Percentiles rank a stretch among this genome's conserved stretches.
phyloP scores from a whole-genome alignment of 2,113 vertebrate genomes.

The Indri indri region DNA sequence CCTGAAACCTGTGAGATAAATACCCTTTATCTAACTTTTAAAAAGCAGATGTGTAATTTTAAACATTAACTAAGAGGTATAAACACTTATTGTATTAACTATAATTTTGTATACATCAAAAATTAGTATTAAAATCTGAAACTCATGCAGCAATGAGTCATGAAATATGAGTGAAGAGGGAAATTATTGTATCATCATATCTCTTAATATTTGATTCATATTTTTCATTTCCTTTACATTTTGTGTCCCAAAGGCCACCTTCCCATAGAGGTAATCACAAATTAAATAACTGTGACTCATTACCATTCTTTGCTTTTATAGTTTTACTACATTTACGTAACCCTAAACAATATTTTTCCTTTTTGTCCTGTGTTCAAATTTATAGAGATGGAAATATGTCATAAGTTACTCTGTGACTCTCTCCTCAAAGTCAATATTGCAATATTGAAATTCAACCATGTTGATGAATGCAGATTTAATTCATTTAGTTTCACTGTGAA shows the following conservation, averaged over 20 bases:
- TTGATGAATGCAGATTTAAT: not conserved
- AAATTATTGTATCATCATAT: not conserved
- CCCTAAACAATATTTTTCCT: not conserved
- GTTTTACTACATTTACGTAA: not conserved
- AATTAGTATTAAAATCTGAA: not conserved
- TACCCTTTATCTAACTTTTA: not conserved
- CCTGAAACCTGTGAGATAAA: not conserved
- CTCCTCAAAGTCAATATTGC: not conserved
- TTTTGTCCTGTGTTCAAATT: not conserved
- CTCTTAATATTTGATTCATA: not conserved
- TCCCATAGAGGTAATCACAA: not conserved
- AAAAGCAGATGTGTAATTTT: not conserved
- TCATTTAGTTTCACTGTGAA: not conserved
- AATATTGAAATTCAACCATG: not conserved
- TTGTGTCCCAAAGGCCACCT: not conserved
- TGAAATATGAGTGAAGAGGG: not conserved
- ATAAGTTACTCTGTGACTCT: not conserved
- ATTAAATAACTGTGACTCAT: not conserved
- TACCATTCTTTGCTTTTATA: not conserved
- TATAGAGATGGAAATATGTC: not conserved
- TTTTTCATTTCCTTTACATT: not conserved
- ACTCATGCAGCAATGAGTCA: not conserved
- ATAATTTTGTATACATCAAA: not conserved
- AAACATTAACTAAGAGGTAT: not conserved
- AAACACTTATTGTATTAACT: not conserved